phyloP scores from a whole-genome alignment of 2,797 vertebrate species.

The Moxostoma hubbsi region DNA sequence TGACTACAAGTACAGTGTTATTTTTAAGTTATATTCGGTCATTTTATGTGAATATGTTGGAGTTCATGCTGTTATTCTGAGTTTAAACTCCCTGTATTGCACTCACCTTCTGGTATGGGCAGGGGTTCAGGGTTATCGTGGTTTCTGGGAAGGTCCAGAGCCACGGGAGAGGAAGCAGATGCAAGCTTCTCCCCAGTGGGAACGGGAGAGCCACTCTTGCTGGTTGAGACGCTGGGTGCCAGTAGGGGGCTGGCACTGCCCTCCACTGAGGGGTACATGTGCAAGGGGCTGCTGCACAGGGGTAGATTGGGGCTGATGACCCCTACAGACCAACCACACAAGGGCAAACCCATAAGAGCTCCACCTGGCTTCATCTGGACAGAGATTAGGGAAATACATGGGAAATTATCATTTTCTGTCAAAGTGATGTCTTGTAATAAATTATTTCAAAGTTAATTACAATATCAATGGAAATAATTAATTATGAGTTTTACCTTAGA shows the following conservation, averaged over 20 bases:
- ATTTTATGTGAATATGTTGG: no score
- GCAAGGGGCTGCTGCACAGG: slow-evolving; percentile 84
- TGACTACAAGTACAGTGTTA: not conserved
- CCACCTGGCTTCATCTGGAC: slow-evolving; percentile 87
- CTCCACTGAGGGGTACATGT: slow-evolving; percentile 83
- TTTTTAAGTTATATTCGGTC: not conserved
- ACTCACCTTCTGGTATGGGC: slow-evolving; percentile 92
- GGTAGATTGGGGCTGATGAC: slow-evolving; percentile 86
- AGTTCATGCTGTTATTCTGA: no score
- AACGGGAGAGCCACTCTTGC: slow-evolving; percentile 91
- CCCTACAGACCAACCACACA: slow-evolving; percentile 88
- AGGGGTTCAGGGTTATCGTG: slow-evolving; percentile 86
- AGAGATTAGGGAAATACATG: slow-evolving; percentile 36
- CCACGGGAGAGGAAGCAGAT: slow-evolving; percentile 74
- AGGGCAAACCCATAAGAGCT: slow-evolving; percentile 88
- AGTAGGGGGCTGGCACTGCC: slow-evolving; percentile 84
- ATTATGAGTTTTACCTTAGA: no score
- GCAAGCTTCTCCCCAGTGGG: slow-evolving; percentile 84
- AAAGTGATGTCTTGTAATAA: no score
- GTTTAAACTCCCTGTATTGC: not conserved
- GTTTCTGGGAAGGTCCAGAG: slow-evolving; percentile 88
- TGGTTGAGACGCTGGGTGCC: slow-evolving; percentile 82
- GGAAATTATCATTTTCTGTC: not conserved
- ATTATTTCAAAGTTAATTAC: no score
- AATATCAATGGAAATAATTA: no score